A percentile compares a stretch with the other conserved stretches of the same genome.
Evolutionary conservation across 2,113 vertebrate species (phyloP).

Genomic region (Clinocottus analis): DNA sequence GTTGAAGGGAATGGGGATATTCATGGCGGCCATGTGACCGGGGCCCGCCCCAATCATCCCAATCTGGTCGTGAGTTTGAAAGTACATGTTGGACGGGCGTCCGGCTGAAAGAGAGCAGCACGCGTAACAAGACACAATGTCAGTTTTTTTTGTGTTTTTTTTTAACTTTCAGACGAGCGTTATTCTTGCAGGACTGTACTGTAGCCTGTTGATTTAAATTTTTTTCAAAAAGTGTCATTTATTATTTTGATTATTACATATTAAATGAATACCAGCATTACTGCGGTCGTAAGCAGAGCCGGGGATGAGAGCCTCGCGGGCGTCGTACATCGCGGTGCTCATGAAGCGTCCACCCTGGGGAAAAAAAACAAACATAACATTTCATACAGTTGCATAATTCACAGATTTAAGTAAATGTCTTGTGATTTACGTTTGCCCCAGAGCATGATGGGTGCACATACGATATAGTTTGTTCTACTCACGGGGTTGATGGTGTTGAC

Average conservation of each 20-base stretch:
- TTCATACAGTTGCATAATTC: not conserved
- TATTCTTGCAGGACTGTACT: not conserved
- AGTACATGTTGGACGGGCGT: constrained; percentile 97
- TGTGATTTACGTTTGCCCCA: not conserved
- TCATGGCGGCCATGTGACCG: constrained; percentile 93
- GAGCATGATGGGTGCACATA: not conserved
- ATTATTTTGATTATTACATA: no score
- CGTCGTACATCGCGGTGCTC: constrained; percentile 99
- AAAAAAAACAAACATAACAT: constrained; percentile 24
- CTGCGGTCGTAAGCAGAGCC: constrained; percentile 97
- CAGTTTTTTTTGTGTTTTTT: not conserved
- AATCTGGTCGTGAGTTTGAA: constrained; percentile 98
- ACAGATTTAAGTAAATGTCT: not conserved
- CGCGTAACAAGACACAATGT: not conserved
- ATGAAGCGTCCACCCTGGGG: constrained; percentile 96
- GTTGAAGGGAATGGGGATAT: constrained; percentile 98
- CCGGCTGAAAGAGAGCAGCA: constrained; percentile 74
- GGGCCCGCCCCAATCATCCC: constrained; percentile 96
- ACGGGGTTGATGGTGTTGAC: constrained; percentile 99
- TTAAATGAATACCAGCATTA: constrained; percentile 75
- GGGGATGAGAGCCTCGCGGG: constrained; percentile 96
- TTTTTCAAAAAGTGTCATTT: no score
- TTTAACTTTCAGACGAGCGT: not conserved
- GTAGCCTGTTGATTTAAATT: not conserved
- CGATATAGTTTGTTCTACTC: constrained; percentile 65